phyloP scores from a whole-genome alignment of 2,113 vertebrate species.

The Ellobius talpinus region DNA sequence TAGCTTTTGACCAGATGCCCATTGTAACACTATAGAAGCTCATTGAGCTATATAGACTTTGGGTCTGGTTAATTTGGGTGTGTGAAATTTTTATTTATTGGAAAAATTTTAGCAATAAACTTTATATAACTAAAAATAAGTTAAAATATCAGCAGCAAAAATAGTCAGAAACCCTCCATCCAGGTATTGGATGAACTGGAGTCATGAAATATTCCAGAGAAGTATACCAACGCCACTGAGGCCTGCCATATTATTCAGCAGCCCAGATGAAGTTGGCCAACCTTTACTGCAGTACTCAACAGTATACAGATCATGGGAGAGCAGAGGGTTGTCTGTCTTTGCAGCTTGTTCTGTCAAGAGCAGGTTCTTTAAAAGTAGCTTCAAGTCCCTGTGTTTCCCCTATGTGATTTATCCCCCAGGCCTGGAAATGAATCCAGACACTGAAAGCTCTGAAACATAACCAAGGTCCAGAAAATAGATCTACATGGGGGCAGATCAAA shows the following conservation, averaged over 20 bases:
- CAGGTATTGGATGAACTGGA: neutral
- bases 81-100: no score
- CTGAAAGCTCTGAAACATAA: neutral
- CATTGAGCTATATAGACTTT: neutral
- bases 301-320: neutral
- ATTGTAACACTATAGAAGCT: neutral
- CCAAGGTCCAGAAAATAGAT: constrained; percentile 41
- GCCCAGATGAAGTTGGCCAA: rapidly evolving
- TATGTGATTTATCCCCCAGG: neutral
- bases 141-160: neutral
- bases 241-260: neutral
- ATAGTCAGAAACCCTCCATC: constrained; percentile 42
- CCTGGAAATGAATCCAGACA: neutral
- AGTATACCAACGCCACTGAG: neutral
- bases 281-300: neutral
- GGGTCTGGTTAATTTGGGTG: neutral
- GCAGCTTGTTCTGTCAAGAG: neutral
- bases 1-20: neutral
- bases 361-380: neutral
- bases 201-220: neutral
- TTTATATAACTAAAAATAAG: neutral
- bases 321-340: neutral
- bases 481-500: constrained; percentile 58
- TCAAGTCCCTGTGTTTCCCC: neutral
- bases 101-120: neutral